Conservation (phyloP, 2,888 invertebrate genomes). For the Conops quadrifasciatus region DNA sequence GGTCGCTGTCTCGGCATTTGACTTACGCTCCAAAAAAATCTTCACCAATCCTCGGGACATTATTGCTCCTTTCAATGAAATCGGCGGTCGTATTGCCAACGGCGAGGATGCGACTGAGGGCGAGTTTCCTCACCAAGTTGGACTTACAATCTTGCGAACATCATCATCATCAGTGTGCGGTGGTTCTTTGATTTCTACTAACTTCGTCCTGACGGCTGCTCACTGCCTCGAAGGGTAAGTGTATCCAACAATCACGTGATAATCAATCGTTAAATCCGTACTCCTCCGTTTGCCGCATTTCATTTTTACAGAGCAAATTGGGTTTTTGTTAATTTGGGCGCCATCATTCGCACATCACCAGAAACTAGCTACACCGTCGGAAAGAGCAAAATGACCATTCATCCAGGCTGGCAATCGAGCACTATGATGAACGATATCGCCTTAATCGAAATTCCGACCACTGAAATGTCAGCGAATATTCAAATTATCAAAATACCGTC, state of each 20-base stretch:
- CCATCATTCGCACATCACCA: conserved; percentile 49
- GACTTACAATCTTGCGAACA: conserved; percentile 48
- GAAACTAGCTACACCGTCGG: conserved; percentile 47
- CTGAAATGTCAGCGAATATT: conserved; percentile 41
- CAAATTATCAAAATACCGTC: conserved; percentile 47
- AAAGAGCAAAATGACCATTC: conserved; percentile 54
- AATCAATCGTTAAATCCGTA: not conserved
- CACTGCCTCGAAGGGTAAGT: conserved; percentile 55
- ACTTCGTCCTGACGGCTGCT: conserved; percentile 58
- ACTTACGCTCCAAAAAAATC: conserved; percentile 9
- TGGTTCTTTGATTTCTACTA: conserved; percentile 53
- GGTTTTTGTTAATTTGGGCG: conserved; percentile 44
- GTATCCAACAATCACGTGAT: not conserved
- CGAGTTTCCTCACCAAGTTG: conserved; percentile 54
- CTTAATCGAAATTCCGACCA: conserved; percentile 49
- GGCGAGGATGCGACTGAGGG: conserved; percentile 41
- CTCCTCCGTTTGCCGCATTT: not conserved
- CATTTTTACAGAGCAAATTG: conserved; percentile 36
- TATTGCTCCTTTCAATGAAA: conserved; percentile 18
- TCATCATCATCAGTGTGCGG: conserved; percentile 53
- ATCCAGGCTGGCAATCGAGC: conserved; percentile 54
- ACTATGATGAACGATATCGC: conserved; percentile 55
- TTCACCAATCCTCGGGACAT: conserved; percentile 31
- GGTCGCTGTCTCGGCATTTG: conserved; percentile 28
- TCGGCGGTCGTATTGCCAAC: conserved; percentile 46